phyloP scores from a whole-genome alignment of 2,888 invertebrate species.

The Pachydiplax longipennis region DNA sequence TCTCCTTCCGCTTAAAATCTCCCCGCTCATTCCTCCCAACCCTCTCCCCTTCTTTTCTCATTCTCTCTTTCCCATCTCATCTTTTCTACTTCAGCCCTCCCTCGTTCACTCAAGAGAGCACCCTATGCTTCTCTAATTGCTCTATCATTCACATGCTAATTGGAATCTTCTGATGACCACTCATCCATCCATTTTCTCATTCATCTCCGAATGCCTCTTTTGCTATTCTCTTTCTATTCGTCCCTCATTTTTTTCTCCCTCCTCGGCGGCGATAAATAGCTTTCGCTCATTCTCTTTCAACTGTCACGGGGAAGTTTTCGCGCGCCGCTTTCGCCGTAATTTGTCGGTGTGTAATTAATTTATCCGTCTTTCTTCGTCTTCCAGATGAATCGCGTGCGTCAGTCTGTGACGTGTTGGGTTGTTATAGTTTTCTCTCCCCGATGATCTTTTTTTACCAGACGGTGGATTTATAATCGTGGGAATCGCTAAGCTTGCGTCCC shows the following conservation, averaged over 20 bases:
- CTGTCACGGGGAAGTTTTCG: background rate
- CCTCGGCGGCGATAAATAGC: background rate
- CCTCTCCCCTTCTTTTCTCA: background rate
- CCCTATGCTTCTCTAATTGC: background rate
- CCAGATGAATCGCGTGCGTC: too few species aligned
- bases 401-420: too few species aligned
- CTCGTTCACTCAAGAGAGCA: background rate
- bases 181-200: background rate
- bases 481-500: too few species aligned
- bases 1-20: background rate
- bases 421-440: too few species aligned
- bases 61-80: background rate
- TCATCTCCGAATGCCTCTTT: background rate
- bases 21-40: background rate
- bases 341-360: background rate
- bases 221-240: background rate
- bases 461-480: too few species aligned
- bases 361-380: too few species aligned
- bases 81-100: background rate
- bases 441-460: too few species aligned
- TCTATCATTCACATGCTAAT: conserved; percentile 43
- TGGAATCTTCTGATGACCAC: background rate
- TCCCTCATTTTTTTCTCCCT: background rate
- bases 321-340: background rate
- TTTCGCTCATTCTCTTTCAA: background rate